These are phyloP conservation scores for Phoebastria nigripes DNA, from an alignment of 2,797 vertebrate species.

Conservation along the genomic window DNA sequence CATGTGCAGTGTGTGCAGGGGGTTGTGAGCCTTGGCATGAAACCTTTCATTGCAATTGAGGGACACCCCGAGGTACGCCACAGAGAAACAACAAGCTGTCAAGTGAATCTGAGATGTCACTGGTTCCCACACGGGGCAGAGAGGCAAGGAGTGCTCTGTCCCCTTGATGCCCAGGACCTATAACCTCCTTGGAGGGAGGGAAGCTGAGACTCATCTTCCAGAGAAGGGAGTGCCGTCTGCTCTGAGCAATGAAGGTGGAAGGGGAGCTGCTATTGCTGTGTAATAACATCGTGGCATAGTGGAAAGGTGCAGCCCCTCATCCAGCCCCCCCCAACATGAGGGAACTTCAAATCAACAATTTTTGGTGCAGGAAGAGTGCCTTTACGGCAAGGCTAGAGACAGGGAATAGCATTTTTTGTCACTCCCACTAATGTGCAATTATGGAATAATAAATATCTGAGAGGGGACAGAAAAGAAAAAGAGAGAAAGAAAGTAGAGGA, in stretches of 20 bases:
- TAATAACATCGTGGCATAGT: neutral
- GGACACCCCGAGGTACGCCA: fast-evolving
- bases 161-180: neutral
- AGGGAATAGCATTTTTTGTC: neutral
- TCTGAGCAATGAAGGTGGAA: neutral
- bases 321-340: neutral
- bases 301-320: neutral
- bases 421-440: neutral
- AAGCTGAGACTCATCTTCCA: neutral
- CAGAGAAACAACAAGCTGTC: neutral
- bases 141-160: neutral
- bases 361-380: neutral
- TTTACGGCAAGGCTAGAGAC: neutral
- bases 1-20: neutral
- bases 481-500: neutral
- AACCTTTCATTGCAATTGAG: neutral
- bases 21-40: neutral
- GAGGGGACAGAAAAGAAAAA: neutral
- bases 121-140: neutral
- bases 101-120: neutral
- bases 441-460: neutral
- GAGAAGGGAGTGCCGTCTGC: neutral
- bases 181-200: neutral
- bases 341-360: neutral
- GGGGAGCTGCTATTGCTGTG: neutral